Percentiles rank a stretch among this genome's conserved stretches.
Conservation (phyloP, 1,140 invertebrate species). For the Scaptomyza pallida region DNA sequence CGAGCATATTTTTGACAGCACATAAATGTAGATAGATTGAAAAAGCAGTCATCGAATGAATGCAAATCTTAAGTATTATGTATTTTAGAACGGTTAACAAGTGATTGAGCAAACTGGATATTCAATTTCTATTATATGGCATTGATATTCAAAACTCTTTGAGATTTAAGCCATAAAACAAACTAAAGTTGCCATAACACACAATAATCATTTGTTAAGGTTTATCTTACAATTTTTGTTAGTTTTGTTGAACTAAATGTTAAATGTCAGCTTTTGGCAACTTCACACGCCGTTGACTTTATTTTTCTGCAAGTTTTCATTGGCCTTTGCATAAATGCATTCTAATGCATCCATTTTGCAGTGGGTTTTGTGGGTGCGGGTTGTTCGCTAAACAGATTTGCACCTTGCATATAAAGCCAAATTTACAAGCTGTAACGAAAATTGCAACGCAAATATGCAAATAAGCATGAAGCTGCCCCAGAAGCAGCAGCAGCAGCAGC, state of each 20-base stretch:
- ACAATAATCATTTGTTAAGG: background rate
- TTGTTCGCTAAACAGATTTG: conserved; percentile 71
- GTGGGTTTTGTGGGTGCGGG: conserved; percentile 1
- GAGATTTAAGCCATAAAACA: no score
- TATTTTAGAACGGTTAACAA: background rate
- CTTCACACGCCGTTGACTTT: conserved; percentile 56
- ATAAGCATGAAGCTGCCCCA: conserved; percentile 40
- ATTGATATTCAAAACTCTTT: no score
- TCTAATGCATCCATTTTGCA: conserved; percentile 54
- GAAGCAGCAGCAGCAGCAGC: background rate
- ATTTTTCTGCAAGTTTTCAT: conserved; percentile 58
- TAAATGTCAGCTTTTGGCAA: conserved; percentile 32
- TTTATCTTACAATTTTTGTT: background rate
- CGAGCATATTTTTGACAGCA: conserved; percentile 42
- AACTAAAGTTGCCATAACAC: no score
- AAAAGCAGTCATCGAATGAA: conserved; percentile 32
- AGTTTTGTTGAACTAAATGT: conserved; percentile 17
- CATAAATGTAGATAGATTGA: conserved; percentile 24
- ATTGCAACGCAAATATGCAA: conserved; percentile 77
- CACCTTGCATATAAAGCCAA: conserved; percentile 73
- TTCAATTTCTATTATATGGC: background rate
- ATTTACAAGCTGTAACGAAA: conserved; percentile 74
- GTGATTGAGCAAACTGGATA: conserved; percentile 13
- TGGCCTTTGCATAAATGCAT: conserved; percentile 75
- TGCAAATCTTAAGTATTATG: conserved; percentile 11